A percentile compares a stretch with the other conserved stretches of the same genome.
These are phyloP conservation scores for Eudyptes chrysolophus DNA, from an alignment of 2,113 vertebrate species.

Conservation along the genomic window DNA sequence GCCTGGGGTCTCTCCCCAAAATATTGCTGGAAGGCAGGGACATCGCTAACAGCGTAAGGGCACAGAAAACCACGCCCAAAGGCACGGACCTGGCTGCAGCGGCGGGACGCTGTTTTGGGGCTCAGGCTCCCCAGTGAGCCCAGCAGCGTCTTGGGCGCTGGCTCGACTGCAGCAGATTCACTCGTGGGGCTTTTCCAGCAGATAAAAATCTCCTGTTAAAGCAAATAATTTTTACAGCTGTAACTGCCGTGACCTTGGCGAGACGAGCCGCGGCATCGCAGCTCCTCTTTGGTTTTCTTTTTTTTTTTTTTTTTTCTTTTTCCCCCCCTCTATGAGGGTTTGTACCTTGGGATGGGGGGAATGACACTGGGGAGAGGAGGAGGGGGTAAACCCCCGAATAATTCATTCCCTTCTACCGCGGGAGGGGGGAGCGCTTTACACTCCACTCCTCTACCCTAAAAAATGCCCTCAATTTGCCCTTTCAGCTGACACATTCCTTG, in stretches of 20 bases:
- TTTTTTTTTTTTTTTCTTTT: background rate
- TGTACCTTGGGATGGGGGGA: background rate
- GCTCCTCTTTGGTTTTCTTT: background rate
- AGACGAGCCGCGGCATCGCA: background rate
- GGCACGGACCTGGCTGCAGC: background rate
- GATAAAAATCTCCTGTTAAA: background rate
- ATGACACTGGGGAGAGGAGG: background rate
- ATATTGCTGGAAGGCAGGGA: fast-evolving
- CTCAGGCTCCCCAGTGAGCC: fast-evolving
- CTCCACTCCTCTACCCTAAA: background rate
- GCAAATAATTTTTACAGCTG: background rate
- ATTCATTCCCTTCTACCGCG: background rate
- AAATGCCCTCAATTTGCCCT: background rate
- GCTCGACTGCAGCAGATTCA: background rate
- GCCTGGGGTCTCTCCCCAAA: background rate
- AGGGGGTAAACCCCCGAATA: background rate
- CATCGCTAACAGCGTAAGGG: background rate
- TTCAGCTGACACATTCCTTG: background rate
- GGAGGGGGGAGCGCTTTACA: background rate
- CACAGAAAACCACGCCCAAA: background rate
- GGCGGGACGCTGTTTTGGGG: fast-evolving
- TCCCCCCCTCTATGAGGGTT: background rate
- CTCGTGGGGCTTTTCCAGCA: background rate
- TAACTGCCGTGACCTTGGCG: background rate
- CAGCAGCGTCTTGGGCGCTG: background rate